These are phyloP conservation scores for Apis dorsata DNA, from an alignment of 1,140 invertebrate species.

Conservation along the genomic window DNA sequence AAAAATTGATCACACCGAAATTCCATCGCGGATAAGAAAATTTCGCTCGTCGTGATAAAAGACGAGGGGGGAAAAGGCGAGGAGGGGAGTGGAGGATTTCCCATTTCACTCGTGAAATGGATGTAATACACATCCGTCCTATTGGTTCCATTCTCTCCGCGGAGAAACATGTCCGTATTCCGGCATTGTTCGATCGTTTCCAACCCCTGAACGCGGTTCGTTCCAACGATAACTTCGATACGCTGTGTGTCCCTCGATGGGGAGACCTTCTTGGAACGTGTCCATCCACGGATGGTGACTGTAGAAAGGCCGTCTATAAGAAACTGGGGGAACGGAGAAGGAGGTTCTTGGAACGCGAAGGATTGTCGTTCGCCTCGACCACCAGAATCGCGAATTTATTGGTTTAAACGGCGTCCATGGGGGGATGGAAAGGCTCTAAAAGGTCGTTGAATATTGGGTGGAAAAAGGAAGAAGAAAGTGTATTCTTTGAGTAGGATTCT, in stretches of 20 bases:
- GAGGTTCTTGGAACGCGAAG: background rate
- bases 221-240: slow-evolving; percentile 24
- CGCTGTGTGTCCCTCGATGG: slow-evolving; percentile 26
- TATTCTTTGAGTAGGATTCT: too few species aligned
- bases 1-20: background rate
- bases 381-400: slow-evolving; percentile 23
- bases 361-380: background rate
- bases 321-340: background rate
- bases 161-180: slow-evolving; percentile 1
- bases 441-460: background rate
- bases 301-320: background rate
- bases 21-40: slow-evolving; percentile 10
- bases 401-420: background rate
- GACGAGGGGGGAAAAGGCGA: too few species aligned
- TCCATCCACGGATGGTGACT: slow-evolving; percentile 33
- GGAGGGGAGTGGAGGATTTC: background rate
- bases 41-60: too few species aligned
- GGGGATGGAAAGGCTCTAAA: background rate
- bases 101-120: slow-evolving; percentile 35
- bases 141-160: slow-evolving; percentile 13
- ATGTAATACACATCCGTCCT: slow-evolving; percentile 38
- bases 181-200: slow-evolving; percentile 35
- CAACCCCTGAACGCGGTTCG: background rate
- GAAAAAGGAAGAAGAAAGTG: too few species aligned
- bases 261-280: slow-evolving; percentile 37